Evolutionary conservation across 2,888 invertebrate species (phyloP), one percentile per base, ranked within the genome.

Genomic region (Scrobipalpa costella): DNA sequence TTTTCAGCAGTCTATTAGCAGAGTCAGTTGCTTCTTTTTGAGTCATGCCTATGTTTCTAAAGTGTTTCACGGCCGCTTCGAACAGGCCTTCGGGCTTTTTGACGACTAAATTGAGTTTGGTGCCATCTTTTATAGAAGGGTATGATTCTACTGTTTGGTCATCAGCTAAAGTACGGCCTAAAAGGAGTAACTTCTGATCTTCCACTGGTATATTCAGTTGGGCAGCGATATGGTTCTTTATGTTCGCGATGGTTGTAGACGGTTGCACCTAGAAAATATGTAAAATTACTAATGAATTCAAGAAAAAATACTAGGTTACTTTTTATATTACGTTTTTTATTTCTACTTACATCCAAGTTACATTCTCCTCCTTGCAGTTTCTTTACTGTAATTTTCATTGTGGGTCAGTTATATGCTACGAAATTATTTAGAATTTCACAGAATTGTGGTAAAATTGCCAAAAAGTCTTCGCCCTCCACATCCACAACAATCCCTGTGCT

Each of bases 361-460:
- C 94, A 94, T 84, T 95, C 95, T 63, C 93, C 94, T 47, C 96
- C 96, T 83, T 94, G 94, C 49, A 96, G 84, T 74, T 95, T 94
- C 89, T 96, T 96, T 62, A 96, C 93, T 73, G 90, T 93, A 68
- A 96, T 86, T 89, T 95, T 94, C 96, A 96, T 96, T 76, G 73
- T 87, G 66, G 27, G 13, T 21, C 15, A 7, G 49, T 49, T 49
- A 11, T 3, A 15, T 17, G 8, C 6, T 17, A 49, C 52, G 33
- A 64, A 44, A 47, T 50, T 19, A 36, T 64, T 57, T 27, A 27
- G 27, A 27, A 27, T 27, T 27, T 38, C 36, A 64, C 47, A 8
- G 13, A 60, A 27, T 15, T 2, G 7, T 6, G 15, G 50, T 11
- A 52, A 52, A 59, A 27, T 13, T 7, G 7, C 44, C n/a, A 44